Conservation (phyloP, 1,140 invertebrate genomes). For the Micrasema longulum region DNA sequence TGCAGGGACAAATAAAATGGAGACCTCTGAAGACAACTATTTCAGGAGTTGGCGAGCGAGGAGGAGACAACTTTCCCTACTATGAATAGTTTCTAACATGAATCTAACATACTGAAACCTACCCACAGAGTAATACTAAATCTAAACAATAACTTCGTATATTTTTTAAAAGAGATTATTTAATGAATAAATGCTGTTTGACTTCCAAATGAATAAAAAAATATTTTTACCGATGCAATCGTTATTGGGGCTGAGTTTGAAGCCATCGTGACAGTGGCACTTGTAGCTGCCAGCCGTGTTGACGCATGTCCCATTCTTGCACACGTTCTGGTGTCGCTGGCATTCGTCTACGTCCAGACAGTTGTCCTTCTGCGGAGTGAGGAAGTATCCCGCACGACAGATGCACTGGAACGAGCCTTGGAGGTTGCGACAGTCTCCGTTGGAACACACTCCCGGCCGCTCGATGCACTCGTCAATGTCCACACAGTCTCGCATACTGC, state of each 20-base stretch:
- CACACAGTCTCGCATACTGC: conserved; percentile 66
- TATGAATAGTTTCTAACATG: no score
- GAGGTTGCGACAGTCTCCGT: conserved; percentile 82
- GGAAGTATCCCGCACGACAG: conserved; percentile 80
- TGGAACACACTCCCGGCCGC: conserved; percentile 75
- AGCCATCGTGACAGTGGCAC: conserved; percentile 85
- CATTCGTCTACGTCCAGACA: conserved; percentile 87
- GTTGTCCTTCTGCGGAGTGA: conserved; percentile 71
- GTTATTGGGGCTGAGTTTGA: conserved; percentile 85
- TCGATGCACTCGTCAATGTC: conserved; percentile 83
- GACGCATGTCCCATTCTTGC: conserved; percentile 87
- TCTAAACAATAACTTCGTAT: no score
- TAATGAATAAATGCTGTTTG: no score
- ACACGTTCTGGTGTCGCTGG: conserved; percentile 75
- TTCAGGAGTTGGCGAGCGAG: no score
- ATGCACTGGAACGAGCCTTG: conserved; percentile 84
- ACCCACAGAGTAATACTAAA: no score
- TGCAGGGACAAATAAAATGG: no score
- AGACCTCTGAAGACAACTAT: no score
- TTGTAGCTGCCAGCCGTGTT: conserved; percentile 82
- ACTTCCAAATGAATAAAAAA: background rate
- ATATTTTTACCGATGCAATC: conserved; percentile 81
- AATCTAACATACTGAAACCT: no score
- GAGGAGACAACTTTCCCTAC: no score
- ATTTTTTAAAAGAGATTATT: no score